Conservation (phyloP, 2,888 invertebrate species). For the Julus scanicus region DNA sequence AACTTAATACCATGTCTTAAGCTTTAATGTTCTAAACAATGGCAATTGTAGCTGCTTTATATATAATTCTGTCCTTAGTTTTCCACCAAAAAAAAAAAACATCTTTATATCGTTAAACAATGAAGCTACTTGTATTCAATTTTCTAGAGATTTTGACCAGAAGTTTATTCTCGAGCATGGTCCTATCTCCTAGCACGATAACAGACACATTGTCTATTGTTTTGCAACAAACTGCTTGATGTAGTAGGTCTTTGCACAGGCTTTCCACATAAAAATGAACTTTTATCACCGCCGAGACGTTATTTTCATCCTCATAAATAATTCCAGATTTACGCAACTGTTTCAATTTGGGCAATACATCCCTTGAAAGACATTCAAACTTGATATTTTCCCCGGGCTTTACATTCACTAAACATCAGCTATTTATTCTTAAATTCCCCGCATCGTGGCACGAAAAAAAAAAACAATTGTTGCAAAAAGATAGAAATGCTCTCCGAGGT, state of each 20-base stretch:
- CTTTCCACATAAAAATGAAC: conserved; percentile 28
- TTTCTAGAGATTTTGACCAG: conserved; percentile 3
- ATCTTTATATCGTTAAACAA: background rate
- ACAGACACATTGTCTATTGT: conserved; percentile 39
- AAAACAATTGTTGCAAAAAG: conserved; percentile 30
- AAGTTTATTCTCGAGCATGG: background rate
- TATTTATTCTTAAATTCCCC: conserved; percentile 37
- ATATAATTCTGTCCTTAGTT: background rate
- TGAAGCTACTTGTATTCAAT: background rate
- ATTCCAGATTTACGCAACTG: conserved; percentile 42
- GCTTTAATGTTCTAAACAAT: too few relatives aligned
- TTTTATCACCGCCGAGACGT: conserved; percentile 37
- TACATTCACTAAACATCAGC: conserved; percentile 42
- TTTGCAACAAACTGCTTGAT: background rate
- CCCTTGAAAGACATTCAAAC: conserved; percentile 30
- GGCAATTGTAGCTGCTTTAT: too few relatives aligned
- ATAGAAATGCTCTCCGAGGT: conserved; percentile 8
- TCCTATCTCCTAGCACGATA: background rate
- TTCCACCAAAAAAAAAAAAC: background rate
- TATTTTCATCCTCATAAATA: conserved; percentile 28
- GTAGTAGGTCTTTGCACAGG: background rate
- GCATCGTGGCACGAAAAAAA: background rate
- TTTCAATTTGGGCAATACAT: conserved; percentile 31
- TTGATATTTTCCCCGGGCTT: conserved; percentile 30
- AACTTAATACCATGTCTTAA: too few relatives aligned